Percentiles rank a stretch among this genome's conserved stretches.
phyloP scores from a whole-genome alignment of 2,797 vertebrate genomes.

The Helicolenus hilgendorfi region DNA sequence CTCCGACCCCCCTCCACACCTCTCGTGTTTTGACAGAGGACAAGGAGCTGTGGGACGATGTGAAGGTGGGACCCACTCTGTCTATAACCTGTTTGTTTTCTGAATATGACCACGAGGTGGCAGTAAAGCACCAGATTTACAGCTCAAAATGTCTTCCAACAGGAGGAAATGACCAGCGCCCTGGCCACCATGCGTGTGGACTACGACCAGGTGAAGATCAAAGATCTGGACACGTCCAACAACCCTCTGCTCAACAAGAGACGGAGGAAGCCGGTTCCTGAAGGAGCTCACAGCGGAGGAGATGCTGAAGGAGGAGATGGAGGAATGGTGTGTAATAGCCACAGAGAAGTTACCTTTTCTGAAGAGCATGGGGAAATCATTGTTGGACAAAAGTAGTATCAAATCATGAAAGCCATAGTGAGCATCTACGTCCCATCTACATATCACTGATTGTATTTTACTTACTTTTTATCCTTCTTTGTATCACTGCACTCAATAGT shows the following conservation, averaged over 20 bases:
- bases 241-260: slow-evolving; percentile 97
- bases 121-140: slow-evolving; percentile 12
- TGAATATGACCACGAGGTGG: slow-evolving; percentile 59
- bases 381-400: slow-evolving; percentile 39
- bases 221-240: slow-evolving; percentile 97
- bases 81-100: background rate
- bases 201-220: slow-evolving; percentile 98
- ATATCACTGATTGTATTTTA: slow-evolving; percentile 28
- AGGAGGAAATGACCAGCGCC: slow-evolving; percentile 99
- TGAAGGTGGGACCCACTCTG: slow-evolving; percentile 92
- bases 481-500: slow-evolving; percentile 43
- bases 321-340: slow-evolving; percentile 25
- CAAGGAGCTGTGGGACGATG: slow-evolving; percentile 97
- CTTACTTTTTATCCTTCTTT: slow-evolving; percentile 31
- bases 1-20: slow-evolving; percentile 96
- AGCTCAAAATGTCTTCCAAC: background rate
- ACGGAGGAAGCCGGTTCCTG: slow-evolving; percentile 93
- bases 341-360: slow-evolving; percentile 54
- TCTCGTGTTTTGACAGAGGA: slow-evolving; percentile 96
- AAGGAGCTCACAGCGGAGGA: slow-evolving; percentile 70
- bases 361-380: slow-evolving; percentile 36
- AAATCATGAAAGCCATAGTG: slow-evolving; percentile 11
- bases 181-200: slow-evolving; percentile 99
- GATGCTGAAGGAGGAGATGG: slow-evolving; percentile 3
- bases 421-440: slow-evolving; percentile 8